Evolutionary conservation across 2,113 vertebrate species (phyloP), one percentile per base, ranked within the genome.

Genomic region (Onychostruthus taczanowskii): DNA sequence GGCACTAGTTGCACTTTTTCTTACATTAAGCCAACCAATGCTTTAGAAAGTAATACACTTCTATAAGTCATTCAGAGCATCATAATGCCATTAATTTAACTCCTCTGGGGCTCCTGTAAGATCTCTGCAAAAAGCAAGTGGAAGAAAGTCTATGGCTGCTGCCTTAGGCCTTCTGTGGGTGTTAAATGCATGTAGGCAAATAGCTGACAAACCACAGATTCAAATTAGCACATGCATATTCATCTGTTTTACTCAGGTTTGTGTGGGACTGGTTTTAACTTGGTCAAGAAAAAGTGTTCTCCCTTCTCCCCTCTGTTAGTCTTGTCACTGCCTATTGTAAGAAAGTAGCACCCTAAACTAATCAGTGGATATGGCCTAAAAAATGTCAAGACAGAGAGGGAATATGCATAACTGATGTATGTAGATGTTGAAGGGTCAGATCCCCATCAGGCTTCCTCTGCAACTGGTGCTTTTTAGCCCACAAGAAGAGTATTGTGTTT

Each of bases 181-280:
- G 93, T 95, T 93, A 92, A 94, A 91, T 82, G 61, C 17, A 37
- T 81, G 87, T 75, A 94, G 93, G 87, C 81, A 95, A 94, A 89
- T 56, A 96, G 93, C 93, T 92, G 80, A 89, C 89, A 94, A 94
- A 84, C 89, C 86, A 87, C 79, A 92, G 66, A 88, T 62, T 86
- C 90, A 89, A 95, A 84, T 43, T 44, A 59, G 56, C 13, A 52
- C 13, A 84, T 87, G 62, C 44, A 91, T 93, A 94, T 96, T 95
- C 52, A 94, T 87, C 56, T 10, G 3, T 61, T 81, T 70, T 52
- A 90, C 27, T 82, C 64, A 67, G 46, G 28, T 82, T 94, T 84
- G 82, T 0, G 3, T 82, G 67, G 81, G 83, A 77, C 55, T 86
- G 43, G 6, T 49, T 89, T 92, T 78, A 89, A 81, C n/a, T 82